Percentiles rank a stretch among this genome's conserved stretches.
Evolutionary conservation across 2,113 vertebrate genomes (phyloP).

Genomic region (Festucalex cinctus): DNA sequence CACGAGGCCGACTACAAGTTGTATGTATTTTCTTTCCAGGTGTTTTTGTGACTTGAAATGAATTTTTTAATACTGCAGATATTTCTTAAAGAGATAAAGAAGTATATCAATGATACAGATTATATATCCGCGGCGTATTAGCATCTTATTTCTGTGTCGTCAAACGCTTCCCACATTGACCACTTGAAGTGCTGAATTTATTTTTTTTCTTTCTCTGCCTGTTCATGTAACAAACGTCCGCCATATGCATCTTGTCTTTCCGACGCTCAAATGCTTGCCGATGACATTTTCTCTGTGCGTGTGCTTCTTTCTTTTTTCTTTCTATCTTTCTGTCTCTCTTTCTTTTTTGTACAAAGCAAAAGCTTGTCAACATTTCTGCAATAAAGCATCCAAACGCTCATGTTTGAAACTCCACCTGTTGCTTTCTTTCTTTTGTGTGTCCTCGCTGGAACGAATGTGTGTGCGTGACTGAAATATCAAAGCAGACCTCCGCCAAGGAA

Average conservation of each 20-base stretch:
- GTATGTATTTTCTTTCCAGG: background rate
- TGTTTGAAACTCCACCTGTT: constrained; percentile 70
- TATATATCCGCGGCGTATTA: too few relatives aligned
- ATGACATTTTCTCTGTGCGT: constrained; percentile 5
- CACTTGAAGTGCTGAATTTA: constrained; percentile 39
- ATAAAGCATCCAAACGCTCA: constrained; percentile 74
- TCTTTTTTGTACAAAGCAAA: constrained; percentile 33
- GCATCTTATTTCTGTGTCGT: constrained; percentile 57
- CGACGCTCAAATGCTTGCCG: background rate
- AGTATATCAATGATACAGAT: too few relatives aligned
- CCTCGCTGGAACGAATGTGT: constrained; percentile 27
- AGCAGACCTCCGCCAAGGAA: background rate
- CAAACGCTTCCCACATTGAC: constrained; percentile 53
- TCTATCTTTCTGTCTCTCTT: constrained; percentile 40
- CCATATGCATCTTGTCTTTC: background rate
- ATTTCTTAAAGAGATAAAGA: background rate
- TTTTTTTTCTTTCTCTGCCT: background rate
- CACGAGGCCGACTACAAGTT: background rate
- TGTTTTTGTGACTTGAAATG: background rate
- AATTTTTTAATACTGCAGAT: background rate
- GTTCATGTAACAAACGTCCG: background rate
- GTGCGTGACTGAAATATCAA: background rate
- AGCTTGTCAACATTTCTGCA: constrained; percentile 69
- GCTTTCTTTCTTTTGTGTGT: constrained; percentile 61
- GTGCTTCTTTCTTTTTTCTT: constrained; percentile 53